Percentiles rank a stretch among this genome's conserved stretches.
Evolutionary conservation across 2,113 vertebrate genomes (phyloP).

Genomic region (Progne subis): DNA sequence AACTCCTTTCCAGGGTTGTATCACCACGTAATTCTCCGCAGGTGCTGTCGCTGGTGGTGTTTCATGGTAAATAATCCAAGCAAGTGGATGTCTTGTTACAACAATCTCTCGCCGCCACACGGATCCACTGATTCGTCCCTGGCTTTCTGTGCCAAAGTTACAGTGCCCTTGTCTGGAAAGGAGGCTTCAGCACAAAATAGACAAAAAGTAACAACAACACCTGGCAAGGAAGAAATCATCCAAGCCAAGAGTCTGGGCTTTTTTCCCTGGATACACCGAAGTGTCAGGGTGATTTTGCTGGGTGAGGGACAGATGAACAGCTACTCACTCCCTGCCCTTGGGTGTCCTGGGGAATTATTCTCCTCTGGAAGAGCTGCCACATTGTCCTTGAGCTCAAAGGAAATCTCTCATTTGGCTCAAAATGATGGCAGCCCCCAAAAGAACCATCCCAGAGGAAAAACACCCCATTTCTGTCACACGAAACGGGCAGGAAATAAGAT

Average conservation of each 20-base stretch:
- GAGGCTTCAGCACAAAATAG: background rate
- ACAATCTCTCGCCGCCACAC: background rate
- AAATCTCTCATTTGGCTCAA: conserved; percentile 3
- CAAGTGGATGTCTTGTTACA: background rate
- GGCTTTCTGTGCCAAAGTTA: background rate
- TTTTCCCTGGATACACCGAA: background rate
- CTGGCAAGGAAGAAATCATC: background rate
- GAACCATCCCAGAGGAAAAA: background rate
- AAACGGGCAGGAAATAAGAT: background rate
- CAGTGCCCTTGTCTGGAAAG: background rate
- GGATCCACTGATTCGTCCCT: background rate
- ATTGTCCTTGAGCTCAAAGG: background rate
- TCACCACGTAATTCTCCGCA: background rate
- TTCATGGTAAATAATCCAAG: background rate
- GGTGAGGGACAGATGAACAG: background rate
- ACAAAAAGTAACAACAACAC: background rate
- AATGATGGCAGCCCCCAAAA: background rate
- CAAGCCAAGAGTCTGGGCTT: background rate
- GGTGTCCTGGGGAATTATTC: background rate
- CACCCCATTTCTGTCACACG: background rate
- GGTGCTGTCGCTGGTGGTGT: background rate
- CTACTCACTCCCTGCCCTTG: background rate
- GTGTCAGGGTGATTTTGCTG: background rate
- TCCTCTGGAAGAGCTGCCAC: background rate
- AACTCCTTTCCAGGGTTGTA: background rate